Percentiles rank a stretch among this genome's conserved stretches.
phyloP scores from a whole-genome alignment of 2,113 vertebrate species.

The Mobula hypostoma region DNA sequence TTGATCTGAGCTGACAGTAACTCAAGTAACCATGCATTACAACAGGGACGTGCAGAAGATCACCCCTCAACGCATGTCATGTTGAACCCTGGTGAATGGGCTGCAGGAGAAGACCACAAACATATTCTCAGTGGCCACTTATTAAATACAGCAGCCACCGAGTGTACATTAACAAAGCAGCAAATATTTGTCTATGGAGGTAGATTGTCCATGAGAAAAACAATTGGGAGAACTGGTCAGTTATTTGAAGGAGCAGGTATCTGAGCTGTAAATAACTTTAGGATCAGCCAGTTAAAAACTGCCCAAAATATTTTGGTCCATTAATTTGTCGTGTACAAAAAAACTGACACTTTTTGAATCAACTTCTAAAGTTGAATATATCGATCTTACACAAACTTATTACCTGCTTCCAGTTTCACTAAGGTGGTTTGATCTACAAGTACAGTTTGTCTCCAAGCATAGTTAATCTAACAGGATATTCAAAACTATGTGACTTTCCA shows the following conservation, averaged over 20 bases:
- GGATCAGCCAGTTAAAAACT: not conserved
- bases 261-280: not conserved
- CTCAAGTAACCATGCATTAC: too few relatives aligned
- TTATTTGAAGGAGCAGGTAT: too few relatives aligned
- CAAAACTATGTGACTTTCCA: not conserved
- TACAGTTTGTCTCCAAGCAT: not conserved
- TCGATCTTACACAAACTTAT: not conserved
- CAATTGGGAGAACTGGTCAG: not conserved
- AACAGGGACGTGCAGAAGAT: too few relatives aligned
- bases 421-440: not conserved
- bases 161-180: not conserved
- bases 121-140: too few relatives aligned
- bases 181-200: not conserved
- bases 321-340: not conserved
- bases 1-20: too few relatives aligned
- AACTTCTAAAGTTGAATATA: not conserved
- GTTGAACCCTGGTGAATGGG: too few relatives aligned
- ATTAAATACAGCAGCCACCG: too few relatives aligned
- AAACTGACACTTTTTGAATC: not conserved
- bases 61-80: too few relatives aligned
- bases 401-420: not conserved
- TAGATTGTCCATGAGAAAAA: not conserved
- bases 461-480: not conserved
- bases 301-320: not conserved
- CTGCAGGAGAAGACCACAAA: too few relatives aligned